Conservation (phyloP, 2,797 vertebrate genomes). For the Coluber constrictor region DNA sequence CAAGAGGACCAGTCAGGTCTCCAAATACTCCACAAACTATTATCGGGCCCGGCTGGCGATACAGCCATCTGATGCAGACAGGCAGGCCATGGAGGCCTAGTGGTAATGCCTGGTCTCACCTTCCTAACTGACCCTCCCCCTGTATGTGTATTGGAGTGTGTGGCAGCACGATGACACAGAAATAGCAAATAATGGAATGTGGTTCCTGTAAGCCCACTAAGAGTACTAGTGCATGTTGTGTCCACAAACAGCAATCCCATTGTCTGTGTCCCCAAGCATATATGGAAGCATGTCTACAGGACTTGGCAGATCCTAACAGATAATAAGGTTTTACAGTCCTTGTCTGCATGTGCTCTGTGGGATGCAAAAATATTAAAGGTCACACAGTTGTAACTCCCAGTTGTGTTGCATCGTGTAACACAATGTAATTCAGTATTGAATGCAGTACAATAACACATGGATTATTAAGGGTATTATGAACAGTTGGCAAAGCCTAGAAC, state of each 20-base stretch:
- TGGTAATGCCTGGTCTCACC: conserved; percentile 58
- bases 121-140: conserved; percentile 4
- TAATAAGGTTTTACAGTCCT: background rate
- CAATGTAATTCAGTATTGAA: background rate
- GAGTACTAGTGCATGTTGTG: conserved; percentile 30
- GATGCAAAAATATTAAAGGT: background rate
- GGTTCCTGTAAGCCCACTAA: background rate
- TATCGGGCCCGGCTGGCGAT: conserved; percentile 83
- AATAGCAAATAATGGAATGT: background rate
- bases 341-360: background rate
- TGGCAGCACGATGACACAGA: background rate
- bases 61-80: conserved; percentile 86
- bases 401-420: background rate
- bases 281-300: background rate
- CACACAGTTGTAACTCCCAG: background rate
- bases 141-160: background rate
- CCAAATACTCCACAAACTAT: conserved; percentile 83
- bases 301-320: background rate
- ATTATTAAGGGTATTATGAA: background rate
- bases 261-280: background rate
- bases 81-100: conserved; percentile 77
- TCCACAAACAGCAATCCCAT: background rate
- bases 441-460: background rate
- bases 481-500: background rate
- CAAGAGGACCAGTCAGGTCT: conserved; percentile 76